Conservation (phyloP, 2,888 invertebrate genomes). For the Taphrorychus bicolor region DNA sequence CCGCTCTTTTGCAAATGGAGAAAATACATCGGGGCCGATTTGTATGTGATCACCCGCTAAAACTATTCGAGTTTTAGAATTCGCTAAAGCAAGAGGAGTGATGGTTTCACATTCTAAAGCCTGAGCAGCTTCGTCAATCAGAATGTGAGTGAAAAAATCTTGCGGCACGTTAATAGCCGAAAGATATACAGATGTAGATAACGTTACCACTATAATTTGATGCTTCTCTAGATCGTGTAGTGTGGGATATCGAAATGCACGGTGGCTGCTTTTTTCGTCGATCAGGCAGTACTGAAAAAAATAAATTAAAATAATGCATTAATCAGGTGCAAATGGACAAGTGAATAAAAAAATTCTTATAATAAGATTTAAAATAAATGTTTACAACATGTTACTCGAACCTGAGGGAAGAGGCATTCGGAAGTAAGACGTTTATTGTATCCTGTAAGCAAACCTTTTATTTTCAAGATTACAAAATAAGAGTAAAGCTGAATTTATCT, state of each 20-base stretch:
- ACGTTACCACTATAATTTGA: conserved; percentile 78
- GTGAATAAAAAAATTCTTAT: neutral
- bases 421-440: too few species aligned
- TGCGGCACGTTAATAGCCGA: conserved; percentile 71
- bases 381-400: too few species aligned
- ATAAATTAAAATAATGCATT: too few species aligned
- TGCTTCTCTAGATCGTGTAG: conserved; percentile 74
- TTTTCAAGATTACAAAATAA: too few species aligned
- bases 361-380: neutral
- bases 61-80: conserved; percentile 74
- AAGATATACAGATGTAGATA: conserved; percentile 79
- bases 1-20: conserved; percentile 73
- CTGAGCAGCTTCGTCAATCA: conserved; percentile 87
- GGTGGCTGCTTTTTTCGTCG: conserved; percentile 63
- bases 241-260: conserved; percentile 73
- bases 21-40: conserved; percentile 82
- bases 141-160: conserved; percentile 80
- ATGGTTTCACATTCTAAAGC: conserved; percentile 87
- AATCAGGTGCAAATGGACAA: too few species aligned
- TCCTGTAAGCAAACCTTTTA: too few species aligned
- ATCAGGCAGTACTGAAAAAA: conserved; percentile 74
- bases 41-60: conserved; percentile 88
- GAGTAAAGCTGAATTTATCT: too few species aligned
- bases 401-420: too few species aligned
- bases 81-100: conserved; percentile 78